A percentile compares a stretch with the other conserved stretches of the same genome.
phyloP scores from a whole-genome alignment of 2,113 vertebrate genomes.

The Nerophis ophidion region DNA sequence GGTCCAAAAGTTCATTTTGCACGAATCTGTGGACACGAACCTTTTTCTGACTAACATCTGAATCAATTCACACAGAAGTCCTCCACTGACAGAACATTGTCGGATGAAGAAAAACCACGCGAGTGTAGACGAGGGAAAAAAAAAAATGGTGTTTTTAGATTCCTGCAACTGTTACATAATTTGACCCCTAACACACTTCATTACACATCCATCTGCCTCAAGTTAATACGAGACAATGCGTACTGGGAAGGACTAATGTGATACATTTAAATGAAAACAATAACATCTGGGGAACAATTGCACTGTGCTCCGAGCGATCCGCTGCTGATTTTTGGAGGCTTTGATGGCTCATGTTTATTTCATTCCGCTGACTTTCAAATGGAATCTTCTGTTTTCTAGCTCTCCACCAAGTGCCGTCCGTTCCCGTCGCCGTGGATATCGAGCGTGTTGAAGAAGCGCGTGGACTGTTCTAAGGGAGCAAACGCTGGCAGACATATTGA shows the following conservation, averaged over 20 bases:
- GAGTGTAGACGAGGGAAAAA: background rate
- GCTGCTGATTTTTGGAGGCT: too few species aligned
- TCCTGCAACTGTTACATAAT: background rate
- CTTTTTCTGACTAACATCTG: background rate
- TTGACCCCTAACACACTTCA: background rate
- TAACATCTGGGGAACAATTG: background rate
- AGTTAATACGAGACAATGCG: slow-evolving; percentile 3
- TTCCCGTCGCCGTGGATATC: too few species aligned
- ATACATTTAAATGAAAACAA: background rate
- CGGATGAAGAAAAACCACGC: background rate
- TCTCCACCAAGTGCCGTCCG: too few species aligned
- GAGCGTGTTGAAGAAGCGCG: too few species aligned
- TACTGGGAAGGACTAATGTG: background rate
- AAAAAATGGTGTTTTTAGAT: background rate
- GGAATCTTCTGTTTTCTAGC: too few species aligned
- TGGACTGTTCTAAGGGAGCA: too few species aligned
- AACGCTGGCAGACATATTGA: too few species aligned
- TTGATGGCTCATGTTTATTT: too few species aligned
- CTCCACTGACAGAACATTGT: background rate
- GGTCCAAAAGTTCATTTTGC: background rate
- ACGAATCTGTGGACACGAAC: background rate
- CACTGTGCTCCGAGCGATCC: too few species aligned
- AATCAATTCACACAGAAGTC: background rate
- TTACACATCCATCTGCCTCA: slow-evolving; percentile 1
- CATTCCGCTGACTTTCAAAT: too few species aligned